Conservation (phyloP, 2,113 vertebrate species). For the Barbus barbus region DNA sequence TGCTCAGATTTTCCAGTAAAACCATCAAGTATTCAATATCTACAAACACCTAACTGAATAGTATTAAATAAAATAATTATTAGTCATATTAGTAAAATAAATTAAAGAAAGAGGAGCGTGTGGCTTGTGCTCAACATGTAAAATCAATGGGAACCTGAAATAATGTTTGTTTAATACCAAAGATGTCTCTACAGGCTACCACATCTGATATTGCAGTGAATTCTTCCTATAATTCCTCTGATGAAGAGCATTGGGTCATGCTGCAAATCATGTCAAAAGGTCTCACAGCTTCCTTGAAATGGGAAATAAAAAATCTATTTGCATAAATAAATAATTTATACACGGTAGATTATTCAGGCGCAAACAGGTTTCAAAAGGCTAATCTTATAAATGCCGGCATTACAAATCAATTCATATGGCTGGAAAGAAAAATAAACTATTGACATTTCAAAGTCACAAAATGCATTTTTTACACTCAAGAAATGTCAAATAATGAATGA, state of each 20-base stretch:
- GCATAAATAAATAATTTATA: conserved; percentile 62
- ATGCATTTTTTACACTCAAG: neutral
- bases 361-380: conserved; percentile 18
- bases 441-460: conserved; percentile 17
- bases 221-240: neutral
- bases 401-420: conserved; percentile 34
- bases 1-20: too few relatives aligned
- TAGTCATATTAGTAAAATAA: conserved; percentile 19
- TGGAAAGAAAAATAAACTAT: neutral
- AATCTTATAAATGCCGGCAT: conserved; percentile 33
- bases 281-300: neutral
- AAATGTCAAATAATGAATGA: neutral
- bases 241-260: neutral
- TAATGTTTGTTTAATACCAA: neutral
- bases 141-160: neutral
- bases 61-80: neutral
- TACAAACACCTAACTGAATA: neutral
- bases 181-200: neutral
- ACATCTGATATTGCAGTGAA: neutral
- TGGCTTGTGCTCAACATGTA: neutral
- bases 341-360: conserved; percentile 38
- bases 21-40: neutral
- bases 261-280: neutral
- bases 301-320: conserved; percentile 55
- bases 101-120: neutral